Base-by-base conservation (phyloP, 2,113 vertebrate species). In the Microcebus jonahi region DNA sequence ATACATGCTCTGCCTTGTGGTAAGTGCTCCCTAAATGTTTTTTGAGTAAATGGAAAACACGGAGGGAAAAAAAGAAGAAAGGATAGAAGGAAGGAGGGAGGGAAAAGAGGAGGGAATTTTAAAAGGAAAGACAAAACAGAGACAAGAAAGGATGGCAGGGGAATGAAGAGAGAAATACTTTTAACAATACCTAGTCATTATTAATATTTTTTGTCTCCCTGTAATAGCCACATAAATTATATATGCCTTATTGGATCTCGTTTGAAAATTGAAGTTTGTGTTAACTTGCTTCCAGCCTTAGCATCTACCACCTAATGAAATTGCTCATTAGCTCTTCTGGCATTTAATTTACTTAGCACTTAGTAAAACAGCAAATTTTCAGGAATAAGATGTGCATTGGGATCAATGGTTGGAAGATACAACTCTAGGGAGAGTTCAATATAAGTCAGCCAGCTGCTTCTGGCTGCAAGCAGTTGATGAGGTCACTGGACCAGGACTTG, bases 151-250 rank as follows among this genome's bases (percentile, higher is more conserved):
- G 21, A 55, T 55, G 17, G 20, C 36, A 63, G 25, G 13, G 13
- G 11, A 79, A 57, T 23, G 67, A 86, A 73, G 20, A 12, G 59
- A 94, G 42, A 79, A 91, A 85, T 45, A 31, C 29, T 85, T 94
- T 94, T 59, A 95, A 42, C n/a, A 93, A 94, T 50, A 94, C 20
- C 70, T 79, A 65, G 45, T 48, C 45, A 91, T 89, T 65, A 31
- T 55, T 55, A 55, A 55, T 55, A 55, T 42, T 96, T 73, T 96
- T 91, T 34, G 11, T 87, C 42, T 85, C 59, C 23, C 36, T 67
- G 48, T 65, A 75, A 88, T 65, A 45, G 63, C 9, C 25, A n/a
- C 88, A 10, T 76, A 76, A 75, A 76, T 76, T 68, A 63, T 70
- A 42, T 70, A 53, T 39, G 68, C 3, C 6, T 63, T 68, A 27